Base-by-base conservation (phyloP, 2,797 vertebrate genomes). In the Podarcis lilfordi region DNA sequence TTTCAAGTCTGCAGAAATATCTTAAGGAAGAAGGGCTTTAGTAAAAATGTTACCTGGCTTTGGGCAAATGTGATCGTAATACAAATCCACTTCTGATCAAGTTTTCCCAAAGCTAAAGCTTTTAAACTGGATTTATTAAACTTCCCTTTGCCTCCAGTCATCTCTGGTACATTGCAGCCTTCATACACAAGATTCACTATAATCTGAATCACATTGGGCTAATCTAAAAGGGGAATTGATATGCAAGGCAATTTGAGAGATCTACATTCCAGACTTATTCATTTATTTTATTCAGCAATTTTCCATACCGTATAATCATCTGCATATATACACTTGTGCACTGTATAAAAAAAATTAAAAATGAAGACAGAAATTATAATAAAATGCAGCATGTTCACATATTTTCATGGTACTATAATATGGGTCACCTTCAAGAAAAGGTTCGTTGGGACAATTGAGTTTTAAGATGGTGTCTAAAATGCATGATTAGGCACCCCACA, bases 81-180 rank as follows among this genome's bases (percentile, higher is more conserved):
- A 66, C 9, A 77, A 85, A 66, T 29, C 27, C 19, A 32, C 35
- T 40, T 77, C 32, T 86, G 45, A 71, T 71, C 66, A 71, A 6
- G 2, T 43, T 71, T 80, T 59, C 45, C 43, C n/a, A 68, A 45
- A 66, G 27, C 61, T 45, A 45, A 32, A 78, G 75, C 40, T 15
- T 68, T 45, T 40, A 77, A 64, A 50, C 35, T 78, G 75, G 43
- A 86, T 80, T 80, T 80, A 79, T 21, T 86, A 13, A 69, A 80
- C 23, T 69, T 13, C 15, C 71, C 23, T 55, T 79, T 71, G 76
- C 77, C n/a, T 86, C 43, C 37, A 66, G 76, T 2, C 66, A 50
- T 3, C n/a, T 68, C 19, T 77, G 35, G 59, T 75, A 83, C 74
- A 37, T 8, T 61, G 17, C 32, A 27, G 45, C 19, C 74, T 79